Conservation (phyloP, 2,888 invertebrate genomes). For the Erynnis tages region DNA sequence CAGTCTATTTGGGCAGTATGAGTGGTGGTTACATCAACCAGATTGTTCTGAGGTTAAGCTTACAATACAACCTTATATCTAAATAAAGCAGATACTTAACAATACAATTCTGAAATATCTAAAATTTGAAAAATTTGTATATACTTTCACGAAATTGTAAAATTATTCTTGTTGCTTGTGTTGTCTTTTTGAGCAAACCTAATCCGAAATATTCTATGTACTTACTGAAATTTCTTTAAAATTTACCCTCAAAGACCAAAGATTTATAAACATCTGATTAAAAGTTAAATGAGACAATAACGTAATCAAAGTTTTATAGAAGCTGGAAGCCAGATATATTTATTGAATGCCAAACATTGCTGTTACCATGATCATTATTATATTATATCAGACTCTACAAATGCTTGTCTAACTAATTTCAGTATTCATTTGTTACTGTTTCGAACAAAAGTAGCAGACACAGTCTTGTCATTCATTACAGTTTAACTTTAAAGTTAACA, state of each 20-base stretch:
- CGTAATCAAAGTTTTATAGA: neutral
- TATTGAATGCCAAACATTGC: conserved; percentile 57
- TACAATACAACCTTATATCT: conserved; percentile 32
- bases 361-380: conserved; percentile 31
- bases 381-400: conserved; percentile 37
- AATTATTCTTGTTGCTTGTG: neutral
- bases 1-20: conserved; percentile 76
- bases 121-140: neutral
- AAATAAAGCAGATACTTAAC: conserved; percentile 26
- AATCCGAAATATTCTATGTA: neutral
- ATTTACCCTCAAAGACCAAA: neutral
- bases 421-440: no score
- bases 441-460: no score
- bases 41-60: conserved; percentile 8
- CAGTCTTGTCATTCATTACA: no score
- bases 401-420: conserved; percentile 21
- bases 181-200: neutral
- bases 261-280: neutral
- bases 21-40: conserved; percentile 20
- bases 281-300: neutral
- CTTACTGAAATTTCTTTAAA: neutral
- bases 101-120: conserved; percentile 9
- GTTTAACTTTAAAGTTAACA: neutral
- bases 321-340: conserved; percentile 28
- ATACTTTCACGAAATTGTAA: neutral